phyloP scores from a whole-genome alignment of 2,797 vertebrate genomes.

The Coregonus suidteri region DNA sequence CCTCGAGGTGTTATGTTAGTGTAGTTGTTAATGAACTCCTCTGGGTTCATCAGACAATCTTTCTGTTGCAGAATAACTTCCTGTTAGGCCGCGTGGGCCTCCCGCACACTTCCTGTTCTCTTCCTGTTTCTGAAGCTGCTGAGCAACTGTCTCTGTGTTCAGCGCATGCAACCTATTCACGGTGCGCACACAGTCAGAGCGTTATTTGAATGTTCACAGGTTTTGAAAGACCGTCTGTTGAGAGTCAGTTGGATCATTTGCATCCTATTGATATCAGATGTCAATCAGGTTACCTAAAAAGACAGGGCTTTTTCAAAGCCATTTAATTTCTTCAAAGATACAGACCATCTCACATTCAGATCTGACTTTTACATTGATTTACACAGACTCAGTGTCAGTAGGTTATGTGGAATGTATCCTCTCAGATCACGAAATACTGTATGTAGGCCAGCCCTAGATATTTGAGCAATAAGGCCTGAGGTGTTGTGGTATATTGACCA shows the following conservation, averaged over 20 bases:
- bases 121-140: constrained; percentile 37
- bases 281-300: background rate
- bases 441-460: no score
- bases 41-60: constrained; percentile 41
- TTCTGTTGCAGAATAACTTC: constrained; percentile 74
- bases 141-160: background rate
- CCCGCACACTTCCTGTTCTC: constrained; percentile 49
- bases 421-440: no score
- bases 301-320: no score
- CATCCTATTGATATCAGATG: background rate
- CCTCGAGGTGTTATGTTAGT: background rate
- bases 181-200: no score
- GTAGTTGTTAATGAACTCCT: constrained; percentile 41
- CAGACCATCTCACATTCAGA: no score
- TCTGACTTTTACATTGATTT: no score
- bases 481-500: no score
- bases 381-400: no score
- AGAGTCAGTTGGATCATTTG: constrained; percentile 5
- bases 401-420: no score
- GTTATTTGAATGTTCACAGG: constrained; percentile 7
- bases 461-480: no score
- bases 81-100: constrained; percentile 52
- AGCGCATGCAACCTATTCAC: no score
- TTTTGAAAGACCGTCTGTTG: background rate
- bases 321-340: no score